Conservation (phyloP, 1,140 invertebrate species). For the Cydia amplana region DNA sequence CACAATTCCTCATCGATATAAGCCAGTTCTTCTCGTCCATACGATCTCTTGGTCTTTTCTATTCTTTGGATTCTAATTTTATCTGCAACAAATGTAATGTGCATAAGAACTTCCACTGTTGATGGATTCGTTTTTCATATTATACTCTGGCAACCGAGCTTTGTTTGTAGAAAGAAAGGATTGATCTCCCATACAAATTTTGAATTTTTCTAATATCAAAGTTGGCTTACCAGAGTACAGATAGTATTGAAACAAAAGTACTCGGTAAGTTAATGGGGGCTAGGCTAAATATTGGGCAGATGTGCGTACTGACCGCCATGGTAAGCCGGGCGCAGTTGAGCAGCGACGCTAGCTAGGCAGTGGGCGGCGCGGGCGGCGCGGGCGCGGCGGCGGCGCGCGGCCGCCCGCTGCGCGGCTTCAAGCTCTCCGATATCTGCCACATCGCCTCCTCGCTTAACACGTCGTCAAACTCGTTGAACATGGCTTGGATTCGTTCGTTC, state of each 20-base stretch:
- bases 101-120: neutral
- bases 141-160: no score
- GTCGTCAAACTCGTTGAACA: slow-evolving; percentile 98
- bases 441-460: slow-evolving; percentile 97
- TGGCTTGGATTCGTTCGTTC: slow-evolving; percentile 95
- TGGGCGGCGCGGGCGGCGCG: slow-evolving; percentile 41
- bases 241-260: no score
- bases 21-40: slow-evolving; percentile 52
- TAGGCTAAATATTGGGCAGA: no score
- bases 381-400: slow-evolving; percentile 47
- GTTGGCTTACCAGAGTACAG: no score
- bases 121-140: neutral
- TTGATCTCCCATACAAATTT: no score
- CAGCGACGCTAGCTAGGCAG: slow-evolving; percentile 34
- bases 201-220: no score
- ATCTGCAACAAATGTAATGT: slow-evolving; percentile 49
- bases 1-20: slow-evolving; percentile 66
- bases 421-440: slow-evolving; percentile 98
- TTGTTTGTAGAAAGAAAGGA: no score
- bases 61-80: slow-evolving; percentile 66
- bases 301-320: slow-evolving; percentile 10
- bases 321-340: slow-evolving; percentile 24
- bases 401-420: slow-evolving; percentile 91
- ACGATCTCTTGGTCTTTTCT: slow-evolving; percentile 45
- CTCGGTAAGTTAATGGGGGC: no score